Evolutionary conservation across 2,797 vertebrate genomes (phyloP).

Genomic region (Pachyuromys duprasi): DNA sequence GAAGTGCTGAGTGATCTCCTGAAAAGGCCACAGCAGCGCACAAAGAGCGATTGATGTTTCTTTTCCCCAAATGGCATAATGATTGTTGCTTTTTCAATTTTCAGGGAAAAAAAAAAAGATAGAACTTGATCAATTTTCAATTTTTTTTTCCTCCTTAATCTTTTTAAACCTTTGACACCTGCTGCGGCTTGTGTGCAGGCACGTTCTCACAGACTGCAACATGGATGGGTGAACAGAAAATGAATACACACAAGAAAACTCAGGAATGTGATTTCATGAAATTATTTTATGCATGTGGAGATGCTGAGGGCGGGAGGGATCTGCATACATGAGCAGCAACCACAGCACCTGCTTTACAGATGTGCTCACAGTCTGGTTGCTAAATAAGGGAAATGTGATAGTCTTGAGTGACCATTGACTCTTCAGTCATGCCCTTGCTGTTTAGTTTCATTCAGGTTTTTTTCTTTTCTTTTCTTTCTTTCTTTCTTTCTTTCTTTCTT

Average conservation of each 20-base stretch:
- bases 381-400: rapidly evolving
- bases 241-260: conserved; percentile 13
- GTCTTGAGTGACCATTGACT: not conserved
- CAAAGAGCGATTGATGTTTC: not conserved
- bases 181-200: not conserved
- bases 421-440: not conserved
- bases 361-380: not conserved
- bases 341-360: not conserved
- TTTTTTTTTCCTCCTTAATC: not conserved
- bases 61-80: conserved; percentile 14
- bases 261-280: conserved; percentile 2
- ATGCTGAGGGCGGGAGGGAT: not conserved
- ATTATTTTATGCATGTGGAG: not conserved
- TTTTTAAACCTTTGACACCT: conserved; percentile 65
- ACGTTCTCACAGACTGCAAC: conserved; percentile 17
- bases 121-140: conserved; percentile 39
- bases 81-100: conserved; percentile 67
- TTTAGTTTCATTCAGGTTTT: not conserved
- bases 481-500: too few relatives aligned
- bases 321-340: not conserved
- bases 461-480: too few relatives aligned
- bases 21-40: not conserved
- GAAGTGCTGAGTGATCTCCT: not conserved
- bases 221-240: conserved; percentile 46
- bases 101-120: not conserved